Evolutionary conservation across 2,113 vertebrate genomes (phyloP).

Genomic region (Xerus inauris): DNA sequence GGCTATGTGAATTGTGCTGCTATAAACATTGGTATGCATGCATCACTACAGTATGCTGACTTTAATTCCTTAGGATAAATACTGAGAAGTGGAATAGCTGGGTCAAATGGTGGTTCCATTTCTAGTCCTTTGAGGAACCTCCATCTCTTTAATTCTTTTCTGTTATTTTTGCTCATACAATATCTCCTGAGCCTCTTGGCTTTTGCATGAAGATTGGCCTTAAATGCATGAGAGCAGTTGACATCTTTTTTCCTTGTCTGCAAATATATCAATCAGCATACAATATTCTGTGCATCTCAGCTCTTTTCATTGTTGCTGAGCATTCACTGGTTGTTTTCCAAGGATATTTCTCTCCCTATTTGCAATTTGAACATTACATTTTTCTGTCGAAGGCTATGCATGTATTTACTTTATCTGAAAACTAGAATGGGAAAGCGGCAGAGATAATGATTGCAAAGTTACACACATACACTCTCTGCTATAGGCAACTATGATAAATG

Average conservation of each 20-base stretch:
- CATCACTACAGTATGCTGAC: too few relatives aligned
- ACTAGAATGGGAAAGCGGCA: not conserved
- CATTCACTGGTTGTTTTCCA: constrained; percentile 63
- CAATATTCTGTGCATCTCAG: constrained; percentile 69
- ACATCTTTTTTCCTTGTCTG: constrained; percentile 62
- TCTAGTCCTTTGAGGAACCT: too few relatives aligned
- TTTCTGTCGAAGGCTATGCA: constrained; percentile 25
- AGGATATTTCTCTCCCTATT: constrained; percentile 18
- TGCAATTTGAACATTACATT: constrained; percentile 39
- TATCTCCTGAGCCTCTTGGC: not conserved
- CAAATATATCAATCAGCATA: constrained; percentile 69
- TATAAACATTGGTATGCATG: too few relatives aligned
- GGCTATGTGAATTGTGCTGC: too few relatives aligned
- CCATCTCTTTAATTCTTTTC: not conserved
- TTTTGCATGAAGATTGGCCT: constrained; percentile 51
- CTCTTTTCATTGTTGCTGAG: constrained; percentile 69
- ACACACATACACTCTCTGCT: not conserved
- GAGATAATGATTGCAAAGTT: not conserved
- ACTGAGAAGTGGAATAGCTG: too few relatives aligned
- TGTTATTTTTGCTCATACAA: not conserved
- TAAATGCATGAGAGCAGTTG: constrained; percentile 58
- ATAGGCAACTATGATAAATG: not conserved
- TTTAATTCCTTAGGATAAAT: too few relatives aligned
- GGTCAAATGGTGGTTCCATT: too few relatives aligned
- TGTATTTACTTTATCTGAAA: not conserved